phyloP scores from a whole-genome alignment of 2,888 invertebrate species.

The Epistrophella euchroma region DNA sequence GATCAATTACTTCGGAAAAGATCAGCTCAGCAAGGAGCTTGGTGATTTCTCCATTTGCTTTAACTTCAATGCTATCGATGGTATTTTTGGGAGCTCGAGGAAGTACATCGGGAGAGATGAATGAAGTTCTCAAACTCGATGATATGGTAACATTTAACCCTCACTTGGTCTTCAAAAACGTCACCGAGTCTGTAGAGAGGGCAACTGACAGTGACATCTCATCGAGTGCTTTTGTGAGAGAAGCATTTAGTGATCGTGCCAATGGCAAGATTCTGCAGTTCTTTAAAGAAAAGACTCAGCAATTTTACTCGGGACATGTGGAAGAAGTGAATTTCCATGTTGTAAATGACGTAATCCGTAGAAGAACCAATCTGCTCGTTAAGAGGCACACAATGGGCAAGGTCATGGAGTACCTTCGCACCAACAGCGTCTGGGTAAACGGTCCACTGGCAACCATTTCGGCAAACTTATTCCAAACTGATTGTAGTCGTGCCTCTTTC shows the following conservation, averaged over 20 bases:
- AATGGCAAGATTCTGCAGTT: slow-evolving; percentile 93
- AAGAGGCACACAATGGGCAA: slow-evolving; percentile 91
- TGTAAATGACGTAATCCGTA: slow-evolving; percentile 92
- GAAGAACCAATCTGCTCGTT: slow-evolving; percentile 91
- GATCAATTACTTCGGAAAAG: slow-evolving; percentile 87
- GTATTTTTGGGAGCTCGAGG: slow-evolving; percentile 94
- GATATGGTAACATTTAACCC: slow-evolving; percentile 96
- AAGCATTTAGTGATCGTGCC: slow-evolving; percentile 92
- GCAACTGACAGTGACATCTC: slow-evolving; percentile 89
- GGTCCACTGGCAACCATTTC: slow-evolving; percentile 92
- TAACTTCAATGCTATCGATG: slow-evolving; percentile 94
- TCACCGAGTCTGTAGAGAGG: slow-evolving; percentile 91
- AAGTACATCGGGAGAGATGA: slow-evolving; percentile 95
- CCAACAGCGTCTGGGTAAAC: slow-evolving; percentile 88
- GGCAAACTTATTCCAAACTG: slow-evolving; percentile 93
- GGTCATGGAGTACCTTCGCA: slow-evolving; percentile 90
- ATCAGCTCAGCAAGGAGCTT: slow-evolving; percentile 91
- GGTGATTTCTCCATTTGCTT: slow-evolving; percentile 92
- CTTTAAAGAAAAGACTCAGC: slow-evolving; percentile 94
- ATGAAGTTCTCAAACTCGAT: slow-evolving; percentile 92
- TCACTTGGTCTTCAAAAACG: slow-evolving; percentile 93
- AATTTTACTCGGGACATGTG: slow-evolving; percentile 94
- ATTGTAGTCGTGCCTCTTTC: slow-evolving; percentile 90
- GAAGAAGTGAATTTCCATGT: slow-evolving; percentile 93
- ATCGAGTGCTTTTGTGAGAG: slow-evolving; percentile 91